Base-by-base conservation (phyloP, 2,113 vertebrate genomes). In the Strix aluco region DNA sequence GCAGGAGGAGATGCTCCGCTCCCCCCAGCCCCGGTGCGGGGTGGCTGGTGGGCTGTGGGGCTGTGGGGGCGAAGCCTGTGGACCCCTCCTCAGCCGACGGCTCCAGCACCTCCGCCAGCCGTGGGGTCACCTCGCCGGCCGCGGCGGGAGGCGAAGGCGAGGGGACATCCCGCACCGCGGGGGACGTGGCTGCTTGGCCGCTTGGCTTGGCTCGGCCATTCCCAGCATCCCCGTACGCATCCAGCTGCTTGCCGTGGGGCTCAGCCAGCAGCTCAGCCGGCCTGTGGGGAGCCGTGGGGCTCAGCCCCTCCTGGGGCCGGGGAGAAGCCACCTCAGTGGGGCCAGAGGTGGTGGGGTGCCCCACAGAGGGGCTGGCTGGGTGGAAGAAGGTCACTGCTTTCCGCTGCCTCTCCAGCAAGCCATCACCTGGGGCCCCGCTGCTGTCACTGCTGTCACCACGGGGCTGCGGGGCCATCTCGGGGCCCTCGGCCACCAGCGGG, bases 321-420 rank as follows among this genome's bases (percentile, higher is more conserved):
- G 78, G 15, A 32, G 40, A 21, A 66, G 74, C 61, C 2, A 0
- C 62, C 71, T 55, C 14, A 0, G 71, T 21, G 86, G 36, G 69
- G 47, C 58, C 6, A 9, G 65, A 32, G 65, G 26, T 21, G 42
- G 5, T 3, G 0, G 38, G 61, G 9, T 6, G 34, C 4, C 55
- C 91, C 46, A 9, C 1, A 9, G 92, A 34, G 73, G 88, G 80
- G 27, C 2, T 6, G 0, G 11, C 5, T 0, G 29, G 58, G 18
- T 73, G 32, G 26, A 67, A 54, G 42, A 77, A 29, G 15, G 90
- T 11, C 47, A 88, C n/a, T 0, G 95, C 94, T 70, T 95, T 96
- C 93, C 86, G 91, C 86, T 97, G 96, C 91, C 96, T 72, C 89
- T 97, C 96, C 83, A 92, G 52, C 0, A 78, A 54, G 19, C 77